Conservation (phyloP, 2,113 vertebrate genomes). For the Tetrax tetrax region DNA sequence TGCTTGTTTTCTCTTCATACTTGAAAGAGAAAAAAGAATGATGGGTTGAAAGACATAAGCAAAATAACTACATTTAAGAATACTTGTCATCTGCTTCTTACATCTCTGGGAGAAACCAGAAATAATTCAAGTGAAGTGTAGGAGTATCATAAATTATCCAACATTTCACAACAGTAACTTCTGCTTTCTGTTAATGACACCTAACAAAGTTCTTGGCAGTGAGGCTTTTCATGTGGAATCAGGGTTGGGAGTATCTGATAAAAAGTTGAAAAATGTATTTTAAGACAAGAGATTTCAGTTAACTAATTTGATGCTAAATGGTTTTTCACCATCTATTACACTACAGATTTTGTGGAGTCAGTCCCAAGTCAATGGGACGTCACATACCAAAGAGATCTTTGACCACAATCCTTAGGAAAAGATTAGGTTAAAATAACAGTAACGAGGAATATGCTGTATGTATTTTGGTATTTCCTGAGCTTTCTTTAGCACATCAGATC, state of each 20-base stretch:
- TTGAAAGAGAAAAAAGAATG: neutral
- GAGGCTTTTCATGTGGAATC: neutral
- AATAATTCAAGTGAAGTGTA: neutral
- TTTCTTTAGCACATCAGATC: neutral
- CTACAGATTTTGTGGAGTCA: neutral
- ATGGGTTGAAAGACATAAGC: neutral
- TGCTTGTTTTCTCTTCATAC: neutral
- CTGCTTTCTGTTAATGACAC: neutral
- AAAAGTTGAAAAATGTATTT: neutral
- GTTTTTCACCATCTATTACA: neutral
- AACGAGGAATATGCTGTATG: neutral
- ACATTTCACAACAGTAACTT: neutral
- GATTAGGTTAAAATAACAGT: neutral
- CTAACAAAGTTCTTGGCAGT: neutral
- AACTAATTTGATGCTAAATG: neutral
- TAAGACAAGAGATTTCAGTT: neutral
- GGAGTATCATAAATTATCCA: neutral
- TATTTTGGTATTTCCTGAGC: neutral
- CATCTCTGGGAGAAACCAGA: neutral
- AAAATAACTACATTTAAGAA: neutral
- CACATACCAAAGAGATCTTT: neutral
- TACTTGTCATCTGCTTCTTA: neutral
- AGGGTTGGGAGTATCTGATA: neutral
- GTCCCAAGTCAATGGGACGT: neutral
- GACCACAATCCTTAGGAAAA: neutral